phyloP scores from a whole-genome alignment of 1,140 invertebrate genomes.

The Piezodorus guildinii region DNA sequence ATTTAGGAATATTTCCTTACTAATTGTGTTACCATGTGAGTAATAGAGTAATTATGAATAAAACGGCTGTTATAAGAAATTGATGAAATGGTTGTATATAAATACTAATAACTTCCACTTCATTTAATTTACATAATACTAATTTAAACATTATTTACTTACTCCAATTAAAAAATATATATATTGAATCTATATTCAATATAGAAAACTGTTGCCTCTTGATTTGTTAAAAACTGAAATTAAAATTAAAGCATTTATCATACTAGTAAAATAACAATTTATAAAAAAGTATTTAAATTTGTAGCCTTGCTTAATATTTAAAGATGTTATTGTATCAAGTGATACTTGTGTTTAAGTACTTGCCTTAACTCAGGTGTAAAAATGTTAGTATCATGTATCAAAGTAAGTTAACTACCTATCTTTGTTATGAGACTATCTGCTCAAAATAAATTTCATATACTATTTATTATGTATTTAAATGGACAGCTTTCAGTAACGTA shows the following conservation, averaged over 20 bases:
- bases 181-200: too few species aligned
- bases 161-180: too few species aligned
- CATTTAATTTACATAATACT: too few species aligned
- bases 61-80: neutral
- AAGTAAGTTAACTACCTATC: too few species aligned
- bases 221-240: neutral
- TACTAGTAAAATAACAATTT: neutral
- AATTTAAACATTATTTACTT: too few species aligned
- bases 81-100: neutral
- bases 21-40: constrained; percentile 3
- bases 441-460: too few species aligned
- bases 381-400: too few species aligned
- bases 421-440: too few species aligned
- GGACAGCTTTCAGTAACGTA: constrained; percentile 8
- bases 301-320: constrained; percentile 9
- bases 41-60: neutral
- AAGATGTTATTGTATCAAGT: neutral
- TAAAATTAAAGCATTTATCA: neutral
- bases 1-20: constrained; percentile 5
- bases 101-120: neutral
- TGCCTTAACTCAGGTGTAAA: too few species aligned
- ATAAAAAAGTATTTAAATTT: neutral
- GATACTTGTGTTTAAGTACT: neutral
- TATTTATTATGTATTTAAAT: neutral
- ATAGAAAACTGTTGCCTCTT: constrained; percentile 5